Conservation (phyloP, 2,888 invertebrate genomes). For the Allacma fusca region DNA sequence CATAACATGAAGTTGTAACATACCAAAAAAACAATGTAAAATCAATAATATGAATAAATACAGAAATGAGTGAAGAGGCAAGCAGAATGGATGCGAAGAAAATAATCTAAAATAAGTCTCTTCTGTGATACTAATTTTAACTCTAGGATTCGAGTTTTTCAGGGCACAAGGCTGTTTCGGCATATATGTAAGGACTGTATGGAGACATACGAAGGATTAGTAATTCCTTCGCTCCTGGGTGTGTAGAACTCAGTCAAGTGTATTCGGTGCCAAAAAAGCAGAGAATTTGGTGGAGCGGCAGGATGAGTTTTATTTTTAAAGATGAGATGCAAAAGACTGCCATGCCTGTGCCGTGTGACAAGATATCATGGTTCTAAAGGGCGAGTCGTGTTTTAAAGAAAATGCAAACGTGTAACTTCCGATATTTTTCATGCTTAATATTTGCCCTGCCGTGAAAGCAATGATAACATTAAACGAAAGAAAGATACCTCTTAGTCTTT, state of each 20-base stretch:
- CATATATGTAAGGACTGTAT: slow-evolving; percentile 29
- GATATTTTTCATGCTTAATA: slow-evolving; percentile 22
- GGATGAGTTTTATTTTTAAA: slow-evolving; percentile 55
- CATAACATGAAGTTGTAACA: background rate
- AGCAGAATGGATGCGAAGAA: slow-evolving; percentile 35
- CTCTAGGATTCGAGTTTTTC: slow-evolving; percentile 52
- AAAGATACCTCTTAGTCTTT: slow-evolving; percentile 30
- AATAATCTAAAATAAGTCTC: slow-evolving; percentile 38
- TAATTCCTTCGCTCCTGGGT: slow-evolving; percentile 31
- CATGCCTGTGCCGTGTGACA: slow-evolving; percentile 39
- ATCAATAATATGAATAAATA: slow-evolving; percentile 35
- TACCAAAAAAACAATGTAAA: background rate
- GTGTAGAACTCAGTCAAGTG: slow-evolving; percentile 39
- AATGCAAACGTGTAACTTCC: slow-evolving; percentile 21
- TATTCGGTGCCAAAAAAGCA: slow-evolving; percentile 50
- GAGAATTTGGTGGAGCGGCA: slow-evolving; percentile 38
- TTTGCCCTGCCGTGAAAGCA: slow-evolving; percentile 19
- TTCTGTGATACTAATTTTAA: slow-evolving; percentile 53
- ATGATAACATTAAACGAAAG: slow-evolving; percentile 13
- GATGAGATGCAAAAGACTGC: slow-evolving; percentile 48
- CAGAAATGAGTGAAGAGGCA: slow-evolving; percentile 31
- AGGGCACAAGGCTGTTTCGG: slow-evolving; percentile 56
- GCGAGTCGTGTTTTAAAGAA: slow-evolving; percentile 14
- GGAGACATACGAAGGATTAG: slow-evolving; percentile 33
- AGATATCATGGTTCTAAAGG: slow-evolving; percentile 23